Base-by-base conservation (phyloP, 2,888 invertebrate genomes). In the Scaptomyza cyrtandrae region DNA sequence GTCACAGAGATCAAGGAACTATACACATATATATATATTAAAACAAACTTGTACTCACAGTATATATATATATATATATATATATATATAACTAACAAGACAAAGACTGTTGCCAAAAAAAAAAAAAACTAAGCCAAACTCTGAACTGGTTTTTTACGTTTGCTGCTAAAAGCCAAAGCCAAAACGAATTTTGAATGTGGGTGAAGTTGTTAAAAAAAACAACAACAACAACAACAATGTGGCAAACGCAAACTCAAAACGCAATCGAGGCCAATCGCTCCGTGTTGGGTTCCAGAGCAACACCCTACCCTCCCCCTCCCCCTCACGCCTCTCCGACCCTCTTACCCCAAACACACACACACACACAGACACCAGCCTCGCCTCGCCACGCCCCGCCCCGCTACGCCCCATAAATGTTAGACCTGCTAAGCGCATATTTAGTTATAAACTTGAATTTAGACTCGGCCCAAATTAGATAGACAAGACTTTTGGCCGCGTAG, bases 111-210 rank as follows among this genome's bases (percentile, higher is more conserved):
- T 65, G 75, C 75, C 55, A 58, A 74, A 69, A 74, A 56, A 73
- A 68, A 74, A 66, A 37, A 73, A 63, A 74, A 71, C 61, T 75
- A 49, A 74, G 24, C 67, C 66, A 71, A 67, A 67, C 52, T 71
- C 9, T 41, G 76, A 74, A 74, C 74, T 71, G 74, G 74, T 74
- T 74, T 75, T 44, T 52, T 13, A 55, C 67, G 43, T 19, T 50
- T 52, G 60, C 57, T 61, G 64, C 55, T 60, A 39, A 14, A 71
- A 65, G 64, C 74, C 75, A 79, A 77, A 82, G 75, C 86, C 87
- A 84, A 84, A 83, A 77, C 83, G 79, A 83, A 83, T 83, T 83
- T 83, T 81, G 82, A 86, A 83, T 83, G 83, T 83, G 83, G 83
- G 83, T 83, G 83, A 83, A 83, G 87, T 84, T 83, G 83, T 86